Evolutionary conservation across 2,797 vertebrate genomes (phyloP).

Genomic region (Fratercula arctica): DNA sequence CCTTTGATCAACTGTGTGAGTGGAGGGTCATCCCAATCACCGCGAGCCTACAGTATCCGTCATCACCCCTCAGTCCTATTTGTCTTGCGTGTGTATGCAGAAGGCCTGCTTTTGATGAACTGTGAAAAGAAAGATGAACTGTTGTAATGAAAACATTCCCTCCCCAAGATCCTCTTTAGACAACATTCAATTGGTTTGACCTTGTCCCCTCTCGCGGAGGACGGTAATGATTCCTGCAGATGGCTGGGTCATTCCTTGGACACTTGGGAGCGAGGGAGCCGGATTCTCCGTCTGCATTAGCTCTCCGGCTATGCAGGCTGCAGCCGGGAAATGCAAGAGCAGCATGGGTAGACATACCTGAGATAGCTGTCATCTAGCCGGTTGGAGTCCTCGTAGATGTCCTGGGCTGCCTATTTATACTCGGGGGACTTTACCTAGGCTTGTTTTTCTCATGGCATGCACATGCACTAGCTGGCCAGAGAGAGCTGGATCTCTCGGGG

Average conservation of each 20-base stretch:
- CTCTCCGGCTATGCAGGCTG: neutral
- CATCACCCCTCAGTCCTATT: slow-evolving; percentile 55
- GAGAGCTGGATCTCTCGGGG: rapidly evolving
- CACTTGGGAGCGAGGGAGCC: neutral
- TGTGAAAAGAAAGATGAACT: slow-evolving; percentile 76
- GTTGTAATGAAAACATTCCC: slow-evolving; percentile 72
- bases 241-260: slow-evolving; percentile 67
- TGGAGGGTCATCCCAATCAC: slow-evolving; percentile 66
- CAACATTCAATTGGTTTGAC: slow-evolving; percentile 66
- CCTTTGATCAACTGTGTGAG: slow-evolving; percentile 70
- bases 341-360: neutral
- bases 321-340: neutral
- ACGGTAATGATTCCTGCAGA: slow-evolving; percentile 68
- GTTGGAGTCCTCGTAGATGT: neutral
- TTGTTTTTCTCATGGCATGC: neutral
- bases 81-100: slow-evolving; percentile 59
- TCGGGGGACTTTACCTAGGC: neutral
- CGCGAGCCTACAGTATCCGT: slow-evolving; percentile 27
- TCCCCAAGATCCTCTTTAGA: slow-evolving; percentile 66
- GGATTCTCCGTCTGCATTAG: slow-evolving; percentile 6
- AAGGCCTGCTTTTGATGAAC: slow-evolving; percentile 68
- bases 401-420: neutral
- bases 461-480: neutral
- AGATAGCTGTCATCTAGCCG: neutral
- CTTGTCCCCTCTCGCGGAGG: slow-evolving; percentile 37